These are phyloP conservation scores for Leucozona laternaria DNA, from an alignment of 2,888 invertebrate genomes.

Conservation along the genomic window DNA sequence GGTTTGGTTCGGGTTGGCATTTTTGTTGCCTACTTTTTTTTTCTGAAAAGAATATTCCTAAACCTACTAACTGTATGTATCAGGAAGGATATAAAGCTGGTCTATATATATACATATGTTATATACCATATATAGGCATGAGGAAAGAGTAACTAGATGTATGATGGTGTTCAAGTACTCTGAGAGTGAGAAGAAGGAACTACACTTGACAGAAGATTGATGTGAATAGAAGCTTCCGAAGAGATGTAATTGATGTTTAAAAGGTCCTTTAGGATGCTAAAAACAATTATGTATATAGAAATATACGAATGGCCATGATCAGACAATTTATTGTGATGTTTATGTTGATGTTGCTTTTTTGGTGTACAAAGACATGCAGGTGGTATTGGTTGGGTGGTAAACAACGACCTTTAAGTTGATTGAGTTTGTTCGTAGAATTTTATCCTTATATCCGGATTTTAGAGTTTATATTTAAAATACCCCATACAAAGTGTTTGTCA, in stretches of 20 bases:
- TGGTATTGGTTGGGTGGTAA: background rate
- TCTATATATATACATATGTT: background rate
- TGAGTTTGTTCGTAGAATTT: too few relatives aligned
- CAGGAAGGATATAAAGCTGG: background rate
- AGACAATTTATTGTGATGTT: conserved; percentile 30
- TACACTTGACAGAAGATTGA: conserved; percentile 51
- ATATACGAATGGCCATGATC: conserved; percentile 39
- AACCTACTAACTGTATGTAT: too few relatives aligned
- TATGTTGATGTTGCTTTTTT: background rate
- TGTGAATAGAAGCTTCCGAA: conserved; percentile 45
- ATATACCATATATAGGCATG: background rate
- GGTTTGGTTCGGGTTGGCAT: background rate
- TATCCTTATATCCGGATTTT: too few relatives aligned
- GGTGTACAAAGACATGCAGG: background rate
- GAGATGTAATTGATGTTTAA: conserved; percentile 52
- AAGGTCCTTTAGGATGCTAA: conserved; percentile 41
- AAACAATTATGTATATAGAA: conserved; percentile 30
- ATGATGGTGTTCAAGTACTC: background rate
- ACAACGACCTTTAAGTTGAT: background rate
- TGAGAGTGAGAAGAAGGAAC: conserved; percentile 22
- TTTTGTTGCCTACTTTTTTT: conserved; percentile 7
- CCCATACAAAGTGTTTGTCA: too few relatives aligned
- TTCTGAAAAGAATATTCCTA: background rate
- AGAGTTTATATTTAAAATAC: too few relatives aligned
- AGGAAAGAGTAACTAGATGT: conserved; percentile 7